phyloP scores from a whole-genome alignment of 2,888 invertebrate genomes.

The Steinernema scapterisci region DNA sequence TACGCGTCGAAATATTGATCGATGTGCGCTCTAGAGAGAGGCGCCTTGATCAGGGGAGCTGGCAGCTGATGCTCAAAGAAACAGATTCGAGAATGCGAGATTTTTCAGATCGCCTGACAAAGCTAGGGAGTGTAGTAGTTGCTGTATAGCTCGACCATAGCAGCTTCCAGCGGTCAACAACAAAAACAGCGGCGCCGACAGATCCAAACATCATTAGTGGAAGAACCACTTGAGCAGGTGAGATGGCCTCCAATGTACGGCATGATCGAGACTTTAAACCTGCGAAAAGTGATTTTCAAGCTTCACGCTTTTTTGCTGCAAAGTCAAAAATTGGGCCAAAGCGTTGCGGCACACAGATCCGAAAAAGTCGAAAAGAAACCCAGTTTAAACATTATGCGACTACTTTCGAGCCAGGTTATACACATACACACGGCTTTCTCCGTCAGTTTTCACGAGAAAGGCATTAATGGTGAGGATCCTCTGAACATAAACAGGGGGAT shows the following conservation, averaged over 20 bases:
- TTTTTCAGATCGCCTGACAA: conserved; percentile 8
- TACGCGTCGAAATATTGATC: conserved; percentile 19
- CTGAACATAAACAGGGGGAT: no score
- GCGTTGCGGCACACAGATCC: no score
- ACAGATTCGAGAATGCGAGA: conserved; percentile 21
- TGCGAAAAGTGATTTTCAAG: conserved; percentile 1
- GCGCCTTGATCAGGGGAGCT: conserved; percentile 10
- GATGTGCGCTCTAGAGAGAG: conserved; percentile 1
- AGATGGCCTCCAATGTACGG: conserved; percentile 13
- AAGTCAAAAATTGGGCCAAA: no score
- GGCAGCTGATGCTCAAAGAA: conserved; percentile 30
- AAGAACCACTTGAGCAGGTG: conserved; percentile 28
- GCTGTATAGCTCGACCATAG: conserved; percentile 23
- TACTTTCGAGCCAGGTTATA: no score
- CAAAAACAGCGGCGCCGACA: conserved; percentile 30
- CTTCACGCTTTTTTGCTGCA: not conserved
- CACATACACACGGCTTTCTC: no score
- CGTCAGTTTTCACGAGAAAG: no score
- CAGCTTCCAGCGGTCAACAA: conserved; percentile 28
- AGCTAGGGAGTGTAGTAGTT: not conserved
- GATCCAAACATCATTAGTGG: conserved; percentile 30
- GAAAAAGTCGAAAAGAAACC: no score
- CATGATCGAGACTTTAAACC: conserved; percentile 29
- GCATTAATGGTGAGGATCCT: no score
- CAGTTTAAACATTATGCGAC: no score